Base-by-base conservation (phyloP, 2,797 vertebrate genomes). In the Clarias laeviceps region DNA sequence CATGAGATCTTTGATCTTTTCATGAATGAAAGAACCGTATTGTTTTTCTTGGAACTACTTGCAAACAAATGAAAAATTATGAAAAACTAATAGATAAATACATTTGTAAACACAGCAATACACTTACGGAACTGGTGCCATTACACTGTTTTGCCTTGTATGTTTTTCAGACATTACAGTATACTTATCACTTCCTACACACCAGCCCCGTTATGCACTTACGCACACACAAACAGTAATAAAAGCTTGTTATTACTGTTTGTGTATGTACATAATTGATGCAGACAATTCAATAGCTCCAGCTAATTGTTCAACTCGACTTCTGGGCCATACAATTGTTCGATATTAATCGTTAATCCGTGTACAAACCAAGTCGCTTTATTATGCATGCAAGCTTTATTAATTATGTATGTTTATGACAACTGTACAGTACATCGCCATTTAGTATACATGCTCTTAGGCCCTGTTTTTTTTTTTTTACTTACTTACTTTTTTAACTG, bases 211-310 rank as follows among this genome's bases (percentile, higher is more conserved):
- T 72, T 37, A 82, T 37, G 57, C 66, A 61, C 24, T 34, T 59
- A 37, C 20, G 12, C 0, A 7, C 45, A 68, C 29, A 12, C 12
- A 7, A 45, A 50, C 24, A 57, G 12, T 34, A 69, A 8, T 22
- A 57, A 69, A 82, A 66, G 40, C 40, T 78, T 40, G 34, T 61
- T 70, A 80, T 79, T 61, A 61, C 6, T 62, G 37, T 20, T 24
- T 59, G 40, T 14, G 34, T 34, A n/a, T 24, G 61, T 73, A 66
- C 76, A 74, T 61, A 76, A 85, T 82, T 77, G 20, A 56, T 86
- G 65, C 5, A n/a, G 22, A 37, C 72, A 82, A 78, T 78, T 69
- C n/a, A 74, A 22, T 34, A 29, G 64, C 37, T 54, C 34, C 61
- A 50, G 27, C 9, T 83, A 83, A 73, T 27, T 83, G 57, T 54